A percentile compares a stretch with the other conserved stretches of the same genome.
Conservation (phyloP, 2,113 vertebrate species). For the Dinomys branickii region DNA sequence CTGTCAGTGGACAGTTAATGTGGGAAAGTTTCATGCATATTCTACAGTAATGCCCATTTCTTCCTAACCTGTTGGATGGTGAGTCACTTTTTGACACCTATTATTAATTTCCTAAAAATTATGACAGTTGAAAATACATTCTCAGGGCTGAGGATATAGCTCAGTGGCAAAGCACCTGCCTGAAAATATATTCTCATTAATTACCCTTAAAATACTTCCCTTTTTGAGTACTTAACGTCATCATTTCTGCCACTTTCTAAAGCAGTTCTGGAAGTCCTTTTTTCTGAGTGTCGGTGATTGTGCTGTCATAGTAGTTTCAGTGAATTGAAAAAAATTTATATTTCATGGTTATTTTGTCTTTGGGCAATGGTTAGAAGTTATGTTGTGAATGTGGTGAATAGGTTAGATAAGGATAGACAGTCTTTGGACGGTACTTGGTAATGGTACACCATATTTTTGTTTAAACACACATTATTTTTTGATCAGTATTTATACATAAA, state of each 20-base stretch:
- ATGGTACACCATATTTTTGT: not conserved
- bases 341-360: not conserved
- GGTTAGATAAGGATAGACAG: not conserved
- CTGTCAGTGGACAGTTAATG: not conserved
- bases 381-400: not conserved
- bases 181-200: not conserved
- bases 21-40: not conserved
- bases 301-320: not conserved
- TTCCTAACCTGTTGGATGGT: not conserved
- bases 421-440: not conserved
- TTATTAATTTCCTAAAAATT: not conserved
- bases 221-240: not conserved
- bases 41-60: not conserved
- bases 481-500: not conserved
- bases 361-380: not conserved
- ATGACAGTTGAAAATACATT: not conserved
- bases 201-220: not conserved
- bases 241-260: not conserved
- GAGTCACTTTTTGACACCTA: not conserved
- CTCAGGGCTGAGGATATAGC: no score
- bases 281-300: not conserved
- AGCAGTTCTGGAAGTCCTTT: not conserved
- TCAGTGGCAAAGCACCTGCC: no score
- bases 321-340: not conserved
- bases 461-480: not conserved